These are phyloP conservation scores for Proales similis DNA, from an alignment of 1,140 invertebrate species.

Conservation along the genomic window DNA sequence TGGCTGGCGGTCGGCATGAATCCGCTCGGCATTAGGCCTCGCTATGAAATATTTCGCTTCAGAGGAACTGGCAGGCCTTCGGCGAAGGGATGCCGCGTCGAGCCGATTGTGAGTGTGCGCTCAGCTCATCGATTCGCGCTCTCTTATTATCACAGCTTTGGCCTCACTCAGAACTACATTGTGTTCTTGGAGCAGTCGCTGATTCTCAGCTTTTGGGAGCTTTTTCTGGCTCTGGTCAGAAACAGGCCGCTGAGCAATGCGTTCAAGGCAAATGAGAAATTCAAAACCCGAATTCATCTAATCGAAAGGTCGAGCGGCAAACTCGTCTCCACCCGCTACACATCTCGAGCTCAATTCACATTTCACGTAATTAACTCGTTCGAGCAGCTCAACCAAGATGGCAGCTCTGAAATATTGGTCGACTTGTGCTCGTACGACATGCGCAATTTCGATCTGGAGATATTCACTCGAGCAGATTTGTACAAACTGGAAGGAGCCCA, in stretches of 20 bases:
- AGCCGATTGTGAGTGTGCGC: conserved; percentile 60
- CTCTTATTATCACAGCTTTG: conserved; percentile 80
- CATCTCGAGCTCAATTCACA: conserved; percentile 70
- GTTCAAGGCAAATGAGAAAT: too few relatives aligned
- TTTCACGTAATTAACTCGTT: conserved; percentile 82
- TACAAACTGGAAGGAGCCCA: too few relatives aligned
- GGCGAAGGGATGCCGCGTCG: too few relatives aligned
- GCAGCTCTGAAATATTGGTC: conserved; percentile 1
- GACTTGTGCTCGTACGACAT: conserved; percentile 29
- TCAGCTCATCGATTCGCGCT: conserved; percentile 68
- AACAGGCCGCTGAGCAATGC: too few relatives aligned
- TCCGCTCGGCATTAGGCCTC: too few relatives aligned
- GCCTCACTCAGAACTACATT: conserved; percentile 72
- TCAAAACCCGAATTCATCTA: conserved; percentile 51
- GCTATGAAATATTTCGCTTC: too few relatives aligned
- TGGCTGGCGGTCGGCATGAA: conserved; percentile 33
- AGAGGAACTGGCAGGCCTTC: too few relatives aligned
- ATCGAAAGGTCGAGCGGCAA: conserved; percentile 53
- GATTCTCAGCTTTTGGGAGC: too few relatives aligned
- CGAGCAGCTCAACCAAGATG: conserved; percentile 54
- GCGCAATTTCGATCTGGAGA: not conserved
- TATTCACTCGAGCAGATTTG: conserved; percentile 14
- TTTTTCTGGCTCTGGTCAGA: too few relatives aligned
- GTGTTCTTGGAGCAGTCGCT: conserved; percentile 75
- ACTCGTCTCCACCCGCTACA: conserved; percentile 57